Evolutionary conservation across 2,888 invertebrate species (phyloP).

Genomic region (Lasioglossum marginatum): DNA sequence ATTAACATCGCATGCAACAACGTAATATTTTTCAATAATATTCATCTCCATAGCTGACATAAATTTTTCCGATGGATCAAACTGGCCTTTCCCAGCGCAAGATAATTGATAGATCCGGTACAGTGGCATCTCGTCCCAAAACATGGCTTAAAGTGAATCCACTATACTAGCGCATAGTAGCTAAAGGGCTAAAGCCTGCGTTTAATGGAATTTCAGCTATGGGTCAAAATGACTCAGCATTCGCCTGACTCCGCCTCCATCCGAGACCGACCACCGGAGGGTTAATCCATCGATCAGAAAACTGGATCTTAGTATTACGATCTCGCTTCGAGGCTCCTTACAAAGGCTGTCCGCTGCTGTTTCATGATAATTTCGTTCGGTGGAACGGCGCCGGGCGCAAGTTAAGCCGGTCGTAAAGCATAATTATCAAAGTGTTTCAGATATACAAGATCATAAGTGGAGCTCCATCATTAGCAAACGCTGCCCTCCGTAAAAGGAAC

Average conservation of each 20-base stretch:
- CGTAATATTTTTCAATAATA: neutral
- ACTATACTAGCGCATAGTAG: neutral
- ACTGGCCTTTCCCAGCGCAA: neutral
- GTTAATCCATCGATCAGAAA: constrained; percentile 4
- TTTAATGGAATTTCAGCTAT: constrained; percentile 7
- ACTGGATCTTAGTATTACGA: neutral
- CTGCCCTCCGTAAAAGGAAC: constrained; percentile 29
- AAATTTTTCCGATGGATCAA: neutral
- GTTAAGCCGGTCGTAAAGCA: constrained; percentile 13
- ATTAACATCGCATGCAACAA: no score
- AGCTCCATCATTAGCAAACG: neutral
- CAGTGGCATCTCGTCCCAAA: neutral
- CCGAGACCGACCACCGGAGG: neutral
- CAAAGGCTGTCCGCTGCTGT: neutral
- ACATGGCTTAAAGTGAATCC: neutral
- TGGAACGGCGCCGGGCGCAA: neutral
- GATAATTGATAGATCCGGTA: neutral
- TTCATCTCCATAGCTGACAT: neutral
- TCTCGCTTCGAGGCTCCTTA: neutral
- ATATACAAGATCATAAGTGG: constrained; percentile 7
- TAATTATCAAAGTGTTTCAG: constrained; percentile 10
- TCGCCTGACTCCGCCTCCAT: neutral
- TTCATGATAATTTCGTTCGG: neutral
- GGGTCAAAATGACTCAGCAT: neutral
- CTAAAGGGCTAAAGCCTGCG: constrained; percentile 1